Evolutionary conservation across 2,113 vertebrate species (phyloP).

Genomic region (Amblyornis subalaris): DNA sequence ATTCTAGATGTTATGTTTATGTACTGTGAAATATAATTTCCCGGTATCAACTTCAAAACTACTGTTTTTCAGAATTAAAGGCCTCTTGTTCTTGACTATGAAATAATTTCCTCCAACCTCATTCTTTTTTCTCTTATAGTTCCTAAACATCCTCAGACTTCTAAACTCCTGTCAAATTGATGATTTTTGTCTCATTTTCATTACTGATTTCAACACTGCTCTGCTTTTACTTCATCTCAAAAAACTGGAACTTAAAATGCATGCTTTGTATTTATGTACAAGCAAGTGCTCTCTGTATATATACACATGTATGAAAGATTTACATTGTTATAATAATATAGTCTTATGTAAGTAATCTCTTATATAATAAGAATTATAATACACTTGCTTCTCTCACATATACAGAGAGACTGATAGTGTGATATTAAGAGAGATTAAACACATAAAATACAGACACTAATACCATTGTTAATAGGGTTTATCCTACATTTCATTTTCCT

Average conservation of each 20-base stretch:
- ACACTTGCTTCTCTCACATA: background rate
- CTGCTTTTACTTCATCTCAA: background rate
- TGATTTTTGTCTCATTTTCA: background rate
- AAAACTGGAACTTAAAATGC: background rate
- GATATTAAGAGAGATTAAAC: background rate
- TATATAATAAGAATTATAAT: background rate
- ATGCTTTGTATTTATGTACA: background rate
- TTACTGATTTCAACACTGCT: background rate
- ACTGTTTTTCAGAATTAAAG: background rate
- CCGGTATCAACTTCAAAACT: background rate
- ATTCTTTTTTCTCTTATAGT: background rate
- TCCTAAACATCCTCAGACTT: background rate
- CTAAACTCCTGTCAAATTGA: background rate
- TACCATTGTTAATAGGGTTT: background rate
- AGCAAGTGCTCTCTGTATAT: background rate
- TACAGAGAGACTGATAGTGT: background rate
- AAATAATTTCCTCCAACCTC: background rate
- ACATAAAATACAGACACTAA: background rate
- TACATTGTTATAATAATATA: background rate
- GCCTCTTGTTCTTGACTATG: background rate
- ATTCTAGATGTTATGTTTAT: background rate
- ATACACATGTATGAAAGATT: background rate
- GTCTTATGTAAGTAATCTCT: background rate
- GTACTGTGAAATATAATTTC: background rate
- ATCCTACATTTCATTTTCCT: background rate